Evolutionary conservation across 64 coral and sea anemone genomes (phyloP), one percentile per base, ranked within the genome.

Genomic region (Acropora tenuis): DNA sequence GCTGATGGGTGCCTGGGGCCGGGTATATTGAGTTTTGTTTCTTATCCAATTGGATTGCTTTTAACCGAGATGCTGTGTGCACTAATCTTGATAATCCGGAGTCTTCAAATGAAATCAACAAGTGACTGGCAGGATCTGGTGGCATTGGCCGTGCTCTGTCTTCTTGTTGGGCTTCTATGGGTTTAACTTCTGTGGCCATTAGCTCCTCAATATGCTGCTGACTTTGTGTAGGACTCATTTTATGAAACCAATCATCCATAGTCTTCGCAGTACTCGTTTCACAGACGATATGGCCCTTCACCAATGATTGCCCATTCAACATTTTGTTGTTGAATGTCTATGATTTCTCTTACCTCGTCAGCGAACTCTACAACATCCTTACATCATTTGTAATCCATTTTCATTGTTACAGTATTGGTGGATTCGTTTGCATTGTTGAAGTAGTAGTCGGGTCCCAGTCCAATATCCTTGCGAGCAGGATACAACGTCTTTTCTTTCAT

Each of bases 351-450:
- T 13, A 76, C 41, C 30, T 76, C 0, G 40, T 76, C 41, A 8
- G 73, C 42, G 41, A 76, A 76, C 42, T 76, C 43, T 19, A 76
- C 73, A 13, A 76, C 43, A 13, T 47, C 73, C 30, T 76, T 76
- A 76, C 41, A 76, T 44, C 73, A 43, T 47, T 76, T 45, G 73
- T 76, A 76, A 41, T 76, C 73, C 73, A 8, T 76, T 43, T 76
- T 76, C 42, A 7, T 2, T 76, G 44, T 76, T 43, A 76, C 73
- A 7, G 73, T 44, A 13, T 83, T 90, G 30, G 83, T 90, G 18
- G 78, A 82, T 79, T 90, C 89, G 18, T 78, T 90, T 30, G 78
- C 79, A 74, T 90, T 83, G 63, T 90, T 78, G 20, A 82, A 90
- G 42, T 82, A 83, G 44, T 74, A 90, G 68, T 80, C 79, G 46